Base-by-base conservation (phyloP, 2,113 vertebrate species). In the Burhinus bistriatus region DNA sequence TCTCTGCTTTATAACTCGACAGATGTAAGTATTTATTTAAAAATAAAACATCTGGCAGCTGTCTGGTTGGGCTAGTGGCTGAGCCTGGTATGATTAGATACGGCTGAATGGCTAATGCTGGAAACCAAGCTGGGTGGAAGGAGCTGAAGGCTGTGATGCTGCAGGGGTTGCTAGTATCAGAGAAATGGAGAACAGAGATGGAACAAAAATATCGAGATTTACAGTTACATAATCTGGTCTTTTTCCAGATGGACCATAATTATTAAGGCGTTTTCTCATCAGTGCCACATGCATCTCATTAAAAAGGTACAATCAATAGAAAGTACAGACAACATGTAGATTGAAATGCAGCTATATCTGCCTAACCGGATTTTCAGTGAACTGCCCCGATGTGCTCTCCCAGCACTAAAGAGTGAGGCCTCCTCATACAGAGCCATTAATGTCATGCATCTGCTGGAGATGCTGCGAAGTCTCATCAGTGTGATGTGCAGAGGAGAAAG, bases 41-140 rank as follows among this genome's bases (percentile, higher is more conserved):
- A 88, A 94, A 58, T 65, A 64, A 94, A 93, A 73, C 87, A 96
- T 77, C 70, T 95, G 94, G 30, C 49, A 85, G 61, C 30, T 94
- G 40, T 3, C 87, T 83, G 78, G 58, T 84, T 95, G 58, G 83
- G 49, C 58, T 90, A 49, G 22, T 70, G 93, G 75, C 78, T 94
- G 77, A 80, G 73, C 22, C 36, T 62, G 34, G 45, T 65, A 26
- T 26, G 47, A 89, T 83, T 47, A 76, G 52, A 76, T 38, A 62
- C 44, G 93, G 61, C 55, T 77, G 64, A 95, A 77, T 16, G 32
- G 54, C 8, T 79, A 72, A 73, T 45, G 57, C 11, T 94, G 59
- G 34, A 87, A 95, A 89, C 15, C 16, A 84, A 54, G 21, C 19
- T 87, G 89, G 44, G 27, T 62, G 52, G 69, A 84, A 90, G 61